Base-by-base conservation (phyloP, 2,888 invertebrate genomes). In the Dicycla oo region DNA sequence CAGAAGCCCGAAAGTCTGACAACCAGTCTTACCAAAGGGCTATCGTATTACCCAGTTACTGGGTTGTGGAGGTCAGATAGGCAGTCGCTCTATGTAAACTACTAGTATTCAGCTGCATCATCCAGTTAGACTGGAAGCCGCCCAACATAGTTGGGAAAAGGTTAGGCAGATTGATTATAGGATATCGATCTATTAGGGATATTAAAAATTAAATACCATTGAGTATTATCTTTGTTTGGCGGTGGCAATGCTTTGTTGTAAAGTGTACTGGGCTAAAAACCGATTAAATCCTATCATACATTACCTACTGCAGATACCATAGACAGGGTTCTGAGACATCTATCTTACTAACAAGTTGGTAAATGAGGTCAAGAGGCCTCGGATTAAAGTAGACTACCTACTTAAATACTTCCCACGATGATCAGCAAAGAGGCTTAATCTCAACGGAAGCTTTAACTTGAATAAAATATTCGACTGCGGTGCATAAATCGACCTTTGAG, bases 341-440 rank as follows among this genome's bases (percentile, higher is more conserved):
- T 57, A 40, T 1, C 10, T 30, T 45, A 18, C 1, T 34, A 47
- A 47, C n/a, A 13, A 51, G 51, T 38, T 54, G 51, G 54, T 10
- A 51, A 64, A 66, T 62, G 47, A 58, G 63, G 49, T 66, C 67
- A 74, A 80, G 67, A 58, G 20, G 62, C 58, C 13, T 38, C 43
- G 34, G 7, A 58, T 67, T 26, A 15, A 53, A 80, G 51, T 58
- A 34, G 58, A 23, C 62, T 65, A 80, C 64, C 62, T 65, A 80
- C 64, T 79, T 73, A 61, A 45, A 61, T 78, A 61, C 60, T 76
- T 80, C 23, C 40, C 61, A 40, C 80, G 54, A 65, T 65, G 60
- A 54, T 66, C 66, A 65, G 60, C 23, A 61, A 72, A 73, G 49
- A 47, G 45, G 49, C 23, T 63, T 70, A 53, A 70, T 75, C 62